Evolutionary conservation across 2,888 invertebrate genomes (phyloP).

Genomic region (Caenorhabditis angaria): DNA sequence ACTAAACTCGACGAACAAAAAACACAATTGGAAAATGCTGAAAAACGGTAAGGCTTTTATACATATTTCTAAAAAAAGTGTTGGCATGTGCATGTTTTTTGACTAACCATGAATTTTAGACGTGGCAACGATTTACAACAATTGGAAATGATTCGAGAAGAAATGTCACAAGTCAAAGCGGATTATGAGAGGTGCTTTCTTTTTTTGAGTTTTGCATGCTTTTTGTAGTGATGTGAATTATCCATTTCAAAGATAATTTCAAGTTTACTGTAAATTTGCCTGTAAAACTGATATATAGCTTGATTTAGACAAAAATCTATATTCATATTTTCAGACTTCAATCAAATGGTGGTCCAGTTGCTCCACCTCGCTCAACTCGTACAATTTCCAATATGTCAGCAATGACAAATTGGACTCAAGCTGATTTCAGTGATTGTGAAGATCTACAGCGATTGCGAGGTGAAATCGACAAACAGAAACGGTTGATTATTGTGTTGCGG

Average conservation of each 20-base stretch:
- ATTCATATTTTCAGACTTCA: conserved; percentile 19
- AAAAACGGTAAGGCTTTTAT: conserved; percentile 26
- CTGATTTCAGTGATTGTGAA: conserved; percentile 51
- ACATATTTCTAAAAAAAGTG: neutral
- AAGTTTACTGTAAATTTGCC: too few relatives aligned
- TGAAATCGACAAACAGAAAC: conserved; percentile 60
- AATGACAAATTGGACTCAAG: conserved; percentile 49
- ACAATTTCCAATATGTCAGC: conserved; percentile 51
- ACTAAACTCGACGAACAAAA: conserved; percentile 23
- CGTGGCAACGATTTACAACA: conserved; percentile 29
- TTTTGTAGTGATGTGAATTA: neutral
- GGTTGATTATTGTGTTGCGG: conserved; percentile 64
- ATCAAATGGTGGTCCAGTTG: conserved; percentile 23
- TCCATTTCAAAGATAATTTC: neutral
- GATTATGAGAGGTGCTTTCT: conserved; percentile 31
- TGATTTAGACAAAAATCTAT: too few relatives aligned
- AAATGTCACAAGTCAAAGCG: conserved; percentile 17
- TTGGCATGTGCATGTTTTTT: conserved; percentile 23
- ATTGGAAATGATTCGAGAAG: conserved; percentile 27
- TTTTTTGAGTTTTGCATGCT: conserved; percentile 5
- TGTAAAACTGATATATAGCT: neutral
- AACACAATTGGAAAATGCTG: conserved; percentile 16
- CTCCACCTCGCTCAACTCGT: conserved; percentile 40
- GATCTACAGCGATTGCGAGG: conserved; percentile 38
- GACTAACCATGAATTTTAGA: conserved; percentile 22